Conservation (phyloP, 2,113 vertebrate genomes). For the Theropithecus gelada region DNA sequence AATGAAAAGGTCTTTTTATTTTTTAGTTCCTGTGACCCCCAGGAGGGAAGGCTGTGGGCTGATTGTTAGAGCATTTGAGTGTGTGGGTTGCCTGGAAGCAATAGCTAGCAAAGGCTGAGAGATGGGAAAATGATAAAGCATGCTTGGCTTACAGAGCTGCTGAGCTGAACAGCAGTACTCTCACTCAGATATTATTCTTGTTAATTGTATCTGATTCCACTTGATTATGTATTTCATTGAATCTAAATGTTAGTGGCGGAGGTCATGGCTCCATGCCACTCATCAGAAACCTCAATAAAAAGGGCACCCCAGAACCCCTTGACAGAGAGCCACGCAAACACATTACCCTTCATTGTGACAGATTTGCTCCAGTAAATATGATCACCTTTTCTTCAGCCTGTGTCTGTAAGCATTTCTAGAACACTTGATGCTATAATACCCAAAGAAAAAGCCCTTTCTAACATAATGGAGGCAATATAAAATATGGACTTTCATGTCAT, state of each 20-base stretch:
- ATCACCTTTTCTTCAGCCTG: constrained; percentile 42
- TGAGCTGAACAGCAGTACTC: not conserved
- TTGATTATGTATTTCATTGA: constrained; percentile 38
- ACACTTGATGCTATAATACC: not conserved
- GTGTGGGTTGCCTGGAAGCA: constrained; percentile 54
- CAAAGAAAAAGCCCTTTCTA: constrained; percentile 26
- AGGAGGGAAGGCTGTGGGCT: constrained; percentile 48
- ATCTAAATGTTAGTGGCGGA: constrained; percentile 7
- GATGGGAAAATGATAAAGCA: not conserved
- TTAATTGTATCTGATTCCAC: constrained; percentile 61
- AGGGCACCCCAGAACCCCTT: not conserved
- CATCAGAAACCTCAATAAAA: constrained; percentile 7
- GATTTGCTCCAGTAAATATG: constrained; percentile 38
- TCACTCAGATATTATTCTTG: not conserved
- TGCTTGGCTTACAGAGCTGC: not conserved
- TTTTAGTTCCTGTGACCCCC: not conserved
- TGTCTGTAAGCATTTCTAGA: constrained; percentile 34
- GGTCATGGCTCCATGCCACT: constrained; percentile 35
- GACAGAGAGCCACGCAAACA: constrained; percentile 21
- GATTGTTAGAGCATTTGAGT: constrained; percentile 52
- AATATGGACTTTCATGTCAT: not conserved
- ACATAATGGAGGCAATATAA: constrained; percentile 22
- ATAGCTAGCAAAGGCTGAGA: not conserved
- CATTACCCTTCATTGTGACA: constrained; percentile 2
- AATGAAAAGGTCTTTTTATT: constrained; percentile 44